These are phyloP conservation scores for Lasioglossum calceatum DNA, from an alignment of 2,888 invertebrate species.

Conservation along the genomic window DNA sequence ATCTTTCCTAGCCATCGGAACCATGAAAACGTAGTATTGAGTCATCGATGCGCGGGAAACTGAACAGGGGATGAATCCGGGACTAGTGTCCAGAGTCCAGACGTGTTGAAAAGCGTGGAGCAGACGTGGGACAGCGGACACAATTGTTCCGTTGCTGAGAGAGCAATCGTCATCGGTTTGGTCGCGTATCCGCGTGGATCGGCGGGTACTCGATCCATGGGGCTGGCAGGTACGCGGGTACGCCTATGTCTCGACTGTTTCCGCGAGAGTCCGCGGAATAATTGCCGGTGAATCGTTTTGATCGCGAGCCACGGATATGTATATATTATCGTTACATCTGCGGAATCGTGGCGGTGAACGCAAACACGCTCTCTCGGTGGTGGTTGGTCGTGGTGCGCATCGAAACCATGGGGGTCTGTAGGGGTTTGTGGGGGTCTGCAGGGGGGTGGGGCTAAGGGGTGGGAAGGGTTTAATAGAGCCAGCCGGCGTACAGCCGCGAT, in stretches of 20 bases:
- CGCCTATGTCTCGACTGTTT: neutral
- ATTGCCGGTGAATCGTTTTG: slow-evolving; percentile 44
- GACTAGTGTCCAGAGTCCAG: neutral
- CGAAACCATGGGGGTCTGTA: slow-evolving; percentile 45
- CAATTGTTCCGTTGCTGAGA: slow-evolving; percentile 9
- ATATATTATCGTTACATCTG: slow-evolving; percentile 70
- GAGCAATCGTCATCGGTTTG: slow-evolving; percentile 34
- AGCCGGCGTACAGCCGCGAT: slow-evolving; percentile 45
- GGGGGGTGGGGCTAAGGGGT: neutral
- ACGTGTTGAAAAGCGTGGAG: neutral
- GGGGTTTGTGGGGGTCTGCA: slow-evolving; percentile 21
- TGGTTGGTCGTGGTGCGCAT: slow-evolving; percentile 55
- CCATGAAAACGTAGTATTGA: neutral
- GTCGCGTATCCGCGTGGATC: slow-evolving; percentile 9
- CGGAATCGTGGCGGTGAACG: slow-evolving; percentile 53
- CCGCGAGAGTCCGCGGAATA: slow-evolving; percentile 30
- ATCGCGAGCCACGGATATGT: slow-evolving; percentile 28
- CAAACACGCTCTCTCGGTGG: slow-evolving; percentile 66
- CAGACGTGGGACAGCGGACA: neutral
- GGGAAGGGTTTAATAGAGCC: slow-evolving; percentile 66
- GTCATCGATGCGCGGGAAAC: neutral
- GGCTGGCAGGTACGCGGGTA: neutral
- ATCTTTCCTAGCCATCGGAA: neutral
- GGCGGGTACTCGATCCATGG: neutral
- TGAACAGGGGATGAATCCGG: neutral